These are phyloP conservation scores for Pristionchus pacificus DNA, from an alignment of 1,140 invertebrate genomes.

Conservation along the genomic window DNA sequence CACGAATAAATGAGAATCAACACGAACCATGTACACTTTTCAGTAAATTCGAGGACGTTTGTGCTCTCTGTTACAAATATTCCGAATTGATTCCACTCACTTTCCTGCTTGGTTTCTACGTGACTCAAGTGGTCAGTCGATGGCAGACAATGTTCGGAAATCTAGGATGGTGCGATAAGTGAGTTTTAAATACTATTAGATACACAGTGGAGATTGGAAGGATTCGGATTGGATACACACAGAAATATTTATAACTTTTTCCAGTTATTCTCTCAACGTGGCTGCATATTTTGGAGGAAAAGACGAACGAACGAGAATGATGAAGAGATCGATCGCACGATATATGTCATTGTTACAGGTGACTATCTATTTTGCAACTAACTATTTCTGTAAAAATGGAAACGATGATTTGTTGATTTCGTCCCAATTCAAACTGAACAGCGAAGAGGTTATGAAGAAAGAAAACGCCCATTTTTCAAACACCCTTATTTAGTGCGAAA, in stretches of 20 bases:
- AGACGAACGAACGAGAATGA: not conserved
- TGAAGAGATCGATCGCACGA: constrained; percentile 14
- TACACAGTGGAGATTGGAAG: not conserved
- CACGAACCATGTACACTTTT: not conserved
- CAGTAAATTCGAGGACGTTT: not conserved
- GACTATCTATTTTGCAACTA: too few species aligned
- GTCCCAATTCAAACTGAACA: too few species aligned
- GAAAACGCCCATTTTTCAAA: too few species aligned
- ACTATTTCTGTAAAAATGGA: too few species aligned
- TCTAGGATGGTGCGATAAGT: not conserved
- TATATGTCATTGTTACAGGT: constrained; percentile 16
- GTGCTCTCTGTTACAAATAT: not conserved
- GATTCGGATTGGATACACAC: too few species aligned
- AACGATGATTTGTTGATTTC: too few species aligned
- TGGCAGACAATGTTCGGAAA: not conserved
- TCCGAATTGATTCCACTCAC: not conserved
- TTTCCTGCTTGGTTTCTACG: not conserved
- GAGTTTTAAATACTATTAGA: not conserved
- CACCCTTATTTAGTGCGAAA: too few species aligned
- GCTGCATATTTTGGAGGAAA: not conserved
- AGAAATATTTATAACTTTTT: too few species aligned
- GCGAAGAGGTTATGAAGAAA: too few species aligned
- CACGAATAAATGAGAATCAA: too few species aligned
- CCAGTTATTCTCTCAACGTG: not conserved
- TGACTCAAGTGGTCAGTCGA: not conserved